Evolutionary conservation across 2,888 invertebrate species (phyloP).

Genomic region (Tupiocoris notatus): DNA sequence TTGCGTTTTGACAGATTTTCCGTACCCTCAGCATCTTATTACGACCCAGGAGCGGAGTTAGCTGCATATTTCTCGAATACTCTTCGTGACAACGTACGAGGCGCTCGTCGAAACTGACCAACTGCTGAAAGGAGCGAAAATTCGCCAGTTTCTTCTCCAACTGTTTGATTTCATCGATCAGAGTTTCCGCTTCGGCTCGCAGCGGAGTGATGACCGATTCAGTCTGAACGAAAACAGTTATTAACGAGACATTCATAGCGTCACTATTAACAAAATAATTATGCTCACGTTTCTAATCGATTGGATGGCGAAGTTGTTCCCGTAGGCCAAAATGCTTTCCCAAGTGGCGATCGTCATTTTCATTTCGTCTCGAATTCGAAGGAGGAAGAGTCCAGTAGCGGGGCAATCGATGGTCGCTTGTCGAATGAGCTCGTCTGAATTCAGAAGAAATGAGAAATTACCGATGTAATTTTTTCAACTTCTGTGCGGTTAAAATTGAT

Average conservation of each 20-base stretch:
- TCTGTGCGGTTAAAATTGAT: too few relatives aligned
- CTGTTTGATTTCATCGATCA: background rate
- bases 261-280: too few relatives aligned
- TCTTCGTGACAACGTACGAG: background rate
- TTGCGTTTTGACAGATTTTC: too few relatives aligned
- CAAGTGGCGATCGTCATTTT: slow-evolving; percentile 19
- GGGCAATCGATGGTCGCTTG: slow-evolving; percentile 16
- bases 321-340: slow-evolving; percentile 13
- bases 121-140: background rate
- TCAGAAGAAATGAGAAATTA: background rate
- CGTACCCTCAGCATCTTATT: background rate
- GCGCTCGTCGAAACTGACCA: background rate
- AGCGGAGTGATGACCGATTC: background rate
- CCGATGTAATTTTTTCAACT: too few relatives aligned
- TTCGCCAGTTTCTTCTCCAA: background rate
- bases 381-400: slow-evolving; percentile 17
- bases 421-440: slow-evolving; percentile 27
- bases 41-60: background rate
- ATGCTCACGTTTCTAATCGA: slow-evolving; percentile 1
- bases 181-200: background rate
- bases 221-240: too few relatives aligned
- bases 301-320: slow-evolving; percentile 8
- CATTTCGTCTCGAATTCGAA: slow-evolving; percentile 19
- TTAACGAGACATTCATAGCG: too few relatives aligned
- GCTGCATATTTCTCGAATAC: background rate